phyloP scores from a whole-genome alignment of 2,888 invertebrate genomes.

The Agonopterix arenella region DNA sequence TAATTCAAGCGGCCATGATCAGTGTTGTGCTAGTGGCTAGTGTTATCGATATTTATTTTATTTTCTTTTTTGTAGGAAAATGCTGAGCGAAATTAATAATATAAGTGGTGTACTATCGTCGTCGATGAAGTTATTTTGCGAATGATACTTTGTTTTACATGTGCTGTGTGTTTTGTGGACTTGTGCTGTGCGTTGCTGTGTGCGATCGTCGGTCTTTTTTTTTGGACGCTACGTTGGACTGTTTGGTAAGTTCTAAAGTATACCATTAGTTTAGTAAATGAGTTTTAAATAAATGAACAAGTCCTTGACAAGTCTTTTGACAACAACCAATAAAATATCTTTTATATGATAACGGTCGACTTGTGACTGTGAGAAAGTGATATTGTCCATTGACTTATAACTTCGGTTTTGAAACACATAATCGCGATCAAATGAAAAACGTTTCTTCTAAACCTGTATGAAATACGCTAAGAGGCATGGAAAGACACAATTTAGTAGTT shows the following conservation, averaged over 20 bases:
- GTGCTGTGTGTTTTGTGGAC: constrained; percentile 69
- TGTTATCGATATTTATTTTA: constrained; percentile 48
- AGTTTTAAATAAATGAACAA: no score
- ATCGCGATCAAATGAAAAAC: no score
- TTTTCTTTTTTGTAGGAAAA: constrained; percentile 74
- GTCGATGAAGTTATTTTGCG: constrained; percentile 74
- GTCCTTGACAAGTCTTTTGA: no score
- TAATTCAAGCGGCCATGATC: constrained; percentile 24
- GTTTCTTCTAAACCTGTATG: no score
- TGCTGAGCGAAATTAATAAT: constrained; percentile 74
- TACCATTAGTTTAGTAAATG: no score
- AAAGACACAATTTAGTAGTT: no score
- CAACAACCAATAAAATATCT: no score
- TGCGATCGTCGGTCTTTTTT: constrained; percentile 38
- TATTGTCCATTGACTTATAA: no score
- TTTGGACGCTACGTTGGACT: constrained; percentile 27
- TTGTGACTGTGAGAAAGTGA: no score
- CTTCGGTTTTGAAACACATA: no score
- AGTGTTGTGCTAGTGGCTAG: constrained; percentile 54
- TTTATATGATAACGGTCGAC: no score
- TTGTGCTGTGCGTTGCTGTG: constrained; percentile 59
- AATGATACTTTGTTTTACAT: constrained; percentile 71
- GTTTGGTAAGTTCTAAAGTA: constrained; percentile 32
- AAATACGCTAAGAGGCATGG: no score
- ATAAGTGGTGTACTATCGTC: constrained; percentile 74